Conservation (phyloP, 2,797 vertebrate genomes). For the Poeciliopsis infans region DNA sequence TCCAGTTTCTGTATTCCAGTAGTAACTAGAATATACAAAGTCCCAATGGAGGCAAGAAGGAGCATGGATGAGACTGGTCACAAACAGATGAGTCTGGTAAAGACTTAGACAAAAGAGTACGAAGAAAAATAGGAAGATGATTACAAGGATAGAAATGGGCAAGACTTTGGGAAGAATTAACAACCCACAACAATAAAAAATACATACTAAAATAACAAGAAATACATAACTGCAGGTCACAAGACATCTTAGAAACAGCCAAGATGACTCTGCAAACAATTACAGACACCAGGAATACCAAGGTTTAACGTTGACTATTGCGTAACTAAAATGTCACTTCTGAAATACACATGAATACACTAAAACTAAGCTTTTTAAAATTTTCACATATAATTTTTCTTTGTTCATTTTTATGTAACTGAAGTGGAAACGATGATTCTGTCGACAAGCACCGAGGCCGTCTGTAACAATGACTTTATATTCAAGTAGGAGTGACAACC, state of each 20-base stretch:
- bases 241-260: background rate
- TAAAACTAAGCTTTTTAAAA: background rate
- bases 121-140: background rate
- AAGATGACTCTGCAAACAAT: background rate
- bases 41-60: background rate
- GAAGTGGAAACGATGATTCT: background rate
- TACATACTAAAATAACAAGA: background rate
- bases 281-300: too few species aligned
- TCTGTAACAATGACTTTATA: background rate
- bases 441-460: background rate
- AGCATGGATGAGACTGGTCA: background rate
- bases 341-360: background rate
- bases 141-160: background rate
- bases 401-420: background rate
- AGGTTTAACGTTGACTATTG: background rate
- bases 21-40: background rate
- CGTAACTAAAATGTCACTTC: background rate
- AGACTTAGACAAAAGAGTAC: background rate
- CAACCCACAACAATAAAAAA: background rate
- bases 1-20: too few species aligned
- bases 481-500: background rate
- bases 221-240: background rate
- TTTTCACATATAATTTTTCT: background rate
- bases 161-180: background rate
- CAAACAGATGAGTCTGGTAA: background rate